A percentile compares a stretch with the other conserved stretches of the same genome.
phyloP scores from a whole-genome alignment of 1,140 invertebrate genomes.

The Sarcophaga peregrina region DNA sequence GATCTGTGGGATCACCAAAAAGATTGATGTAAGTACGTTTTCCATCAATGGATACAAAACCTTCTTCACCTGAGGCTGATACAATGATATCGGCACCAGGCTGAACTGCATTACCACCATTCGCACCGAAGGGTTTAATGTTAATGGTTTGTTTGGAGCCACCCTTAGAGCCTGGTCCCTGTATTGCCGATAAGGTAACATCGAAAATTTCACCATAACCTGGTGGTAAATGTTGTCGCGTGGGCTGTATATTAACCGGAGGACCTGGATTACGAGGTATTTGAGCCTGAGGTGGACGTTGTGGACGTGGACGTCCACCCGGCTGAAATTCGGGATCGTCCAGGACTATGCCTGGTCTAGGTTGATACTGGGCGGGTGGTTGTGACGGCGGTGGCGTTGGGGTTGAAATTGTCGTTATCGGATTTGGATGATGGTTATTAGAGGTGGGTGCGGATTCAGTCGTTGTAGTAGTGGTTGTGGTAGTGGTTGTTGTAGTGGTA shows the following conservation, averaged over 20 bases:
- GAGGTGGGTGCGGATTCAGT: conserved; percentile 51
- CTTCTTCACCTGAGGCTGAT: conserved; percentile 79
- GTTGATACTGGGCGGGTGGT: conserved; percentile 70
- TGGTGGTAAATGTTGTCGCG: conserved; percentile 62
- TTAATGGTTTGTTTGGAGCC: conserved; percentile 66
- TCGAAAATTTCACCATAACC: conserved; percentile 85
- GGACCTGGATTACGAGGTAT: conserved; percentile 63
- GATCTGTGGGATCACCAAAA: conserved; percentile 74
- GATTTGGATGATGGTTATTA: conserved; percentile 22
- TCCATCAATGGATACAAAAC: conserved; percentile 92
- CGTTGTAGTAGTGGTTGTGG: conserved; percentile 48
- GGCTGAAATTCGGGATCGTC: conserved; percentile 84
- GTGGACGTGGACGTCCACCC: conserved; percentile 68
- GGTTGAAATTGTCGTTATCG: background rate
- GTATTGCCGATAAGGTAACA: conserved; percentile 86
- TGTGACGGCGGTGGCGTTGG: conserved; percentile 49
- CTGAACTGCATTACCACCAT: conserved; percentile 67
- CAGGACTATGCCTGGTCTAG: conserved; percentile 82
- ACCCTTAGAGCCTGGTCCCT: conserved; percentile 76
- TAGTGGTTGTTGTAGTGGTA: conserved; percentile 49
- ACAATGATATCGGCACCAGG: conserved; percentile 78
- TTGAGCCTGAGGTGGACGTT: conserved; percentile 62
- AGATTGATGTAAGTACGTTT: conserved; percentile 89
- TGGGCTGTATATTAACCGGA: conserved; percentile 58
- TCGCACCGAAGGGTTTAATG: conserved; percentile 62